These are phyloP conservation scores for Cephus runcator DNA, from an alignment of 2,888 invertebrate genomes.

Conservation along the genomic window DNA sequence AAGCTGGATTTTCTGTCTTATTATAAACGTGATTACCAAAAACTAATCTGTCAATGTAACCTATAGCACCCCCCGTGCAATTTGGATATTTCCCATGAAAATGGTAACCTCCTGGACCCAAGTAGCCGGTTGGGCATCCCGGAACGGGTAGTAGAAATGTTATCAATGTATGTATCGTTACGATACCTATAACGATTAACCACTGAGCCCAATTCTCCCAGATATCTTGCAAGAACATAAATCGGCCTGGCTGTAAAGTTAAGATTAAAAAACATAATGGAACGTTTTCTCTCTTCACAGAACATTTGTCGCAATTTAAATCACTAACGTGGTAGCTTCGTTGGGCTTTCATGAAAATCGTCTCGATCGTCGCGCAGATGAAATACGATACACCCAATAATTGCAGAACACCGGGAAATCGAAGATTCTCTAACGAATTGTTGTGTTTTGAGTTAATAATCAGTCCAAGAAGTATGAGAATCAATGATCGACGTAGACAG, in stretches of 20 bases:
- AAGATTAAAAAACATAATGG: conserved; percentile 8
- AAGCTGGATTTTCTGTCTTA: conserved; percentile 61
- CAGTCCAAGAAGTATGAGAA: conserved; percentile 75
- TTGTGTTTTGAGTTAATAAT: conserved; percentile 68
- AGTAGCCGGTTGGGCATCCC: conserved; percentile 82
- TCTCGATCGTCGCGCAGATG: conserved; percentile 78
- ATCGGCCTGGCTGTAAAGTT: conserved; percentile 66
- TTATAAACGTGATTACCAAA: conserved; percentile 54
- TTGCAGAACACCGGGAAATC: conserved; percentile 86
- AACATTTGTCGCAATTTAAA: background rate
- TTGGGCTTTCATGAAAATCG: conserved; percentile 64
- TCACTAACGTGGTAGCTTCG: conserved; percentile 56
- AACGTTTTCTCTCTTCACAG: background rate
- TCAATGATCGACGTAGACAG: conserved; percentile 70
- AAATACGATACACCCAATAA: conserved; percentile 84
- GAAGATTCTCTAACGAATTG: conserved; percentile 68
- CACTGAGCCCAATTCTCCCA: conserved; percentile 79
- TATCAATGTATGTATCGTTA: conserved; percentile 74
- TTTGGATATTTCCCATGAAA: conserved; percentile 68
- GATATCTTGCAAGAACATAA: conserved; percentile 70
- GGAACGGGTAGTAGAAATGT: conserved; percentile 78
- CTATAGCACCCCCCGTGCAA: conserved; percentile 88
- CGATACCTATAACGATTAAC: conserved; percentile 73
- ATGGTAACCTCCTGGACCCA: conserved; percentile 86
- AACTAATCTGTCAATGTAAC: conserved; percentile 78